phyloP scores from a whole-genome alignment of 2,797 vertebrate genomes.

The Pangasius sanitwongsei region DNA sequence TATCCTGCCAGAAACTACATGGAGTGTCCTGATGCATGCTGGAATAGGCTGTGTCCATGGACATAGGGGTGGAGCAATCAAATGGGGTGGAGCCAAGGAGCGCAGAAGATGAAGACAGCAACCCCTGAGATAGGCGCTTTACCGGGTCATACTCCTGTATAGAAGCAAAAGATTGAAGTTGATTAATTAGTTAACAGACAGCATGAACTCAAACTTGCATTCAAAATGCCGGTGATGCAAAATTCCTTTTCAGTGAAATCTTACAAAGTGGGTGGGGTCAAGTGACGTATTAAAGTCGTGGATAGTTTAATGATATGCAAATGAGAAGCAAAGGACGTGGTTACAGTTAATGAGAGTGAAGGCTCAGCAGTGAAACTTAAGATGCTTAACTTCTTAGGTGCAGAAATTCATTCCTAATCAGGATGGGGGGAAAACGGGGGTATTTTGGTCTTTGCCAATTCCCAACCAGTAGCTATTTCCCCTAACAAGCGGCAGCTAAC shows the following conservation, averaged over 20 bases:
- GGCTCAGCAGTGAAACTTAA: not conserved
- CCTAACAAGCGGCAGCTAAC: not conserved
- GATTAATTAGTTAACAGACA: not conserved
- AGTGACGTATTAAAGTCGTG: not conserved
- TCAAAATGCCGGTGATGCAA: not conserved
- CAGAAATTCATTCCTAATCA: not conserved
- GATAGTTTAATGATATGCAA: not conserved
- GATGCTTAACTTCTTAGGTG: not conserved
- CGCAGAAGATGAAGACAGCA: conserved; percentile 44
- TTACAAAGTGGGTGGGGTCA: not conserved
- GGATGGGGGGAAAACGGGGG: not conserved
- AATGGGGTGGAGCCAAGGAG: conserved; percentile 76
- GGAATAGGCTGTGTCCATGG: conserved; percentile 96
- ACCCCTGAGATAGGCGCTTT: conserved; percentile 43
- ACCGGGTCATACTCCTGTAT: conserved; percentile 51
- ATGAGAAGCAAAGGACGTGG: not conserved
- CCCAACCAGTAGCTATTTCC: not conserved
- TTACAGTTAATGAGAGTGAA: not conserved
- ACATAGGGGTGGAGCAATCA: conserved; percentile 88
- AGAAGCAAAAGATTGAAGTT: not conserved
- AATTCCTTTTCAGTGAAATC: not conserved
- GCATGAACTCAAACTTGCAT: not conserved
- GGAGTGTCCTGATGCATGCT: conserved; percentile 95
- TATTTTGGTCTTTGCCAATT: not conserved
- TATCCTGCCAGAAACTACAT: conserved; percentile 88